phyloP scores from a whole-genome alignment of 2,888 invertebrate genomes.

The Fragum fragum region DNA sequence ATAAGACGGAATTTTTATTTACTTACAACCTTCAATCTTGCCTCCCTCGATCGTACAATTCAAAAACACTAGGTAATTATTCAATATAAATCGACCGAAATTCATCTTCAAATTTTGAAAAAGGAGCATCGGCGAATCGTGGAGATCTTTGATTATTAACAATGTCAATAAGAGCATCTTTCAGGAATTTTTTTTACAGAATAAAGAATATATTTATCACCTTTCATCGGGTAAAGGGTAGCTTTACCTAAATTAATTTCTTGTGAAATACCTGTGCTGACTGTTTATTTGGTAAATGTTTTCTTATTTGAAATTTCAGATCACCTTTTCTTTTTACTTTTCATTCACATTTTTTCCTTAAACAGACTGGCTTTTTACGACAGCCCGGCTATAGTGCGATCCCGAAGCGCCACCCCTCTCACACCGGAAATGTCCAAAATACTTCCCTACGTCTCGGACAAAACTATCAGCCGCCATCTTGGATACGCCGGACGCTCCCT shows the following conservation, averaged over 20 bases:
- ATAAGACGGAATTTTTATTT: no score
- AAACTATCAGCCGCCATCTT: constrained; percentile 83
- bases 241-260: background rate
- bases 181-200: no score
- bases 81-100: no score
- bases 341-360: constrained; percentile 17
- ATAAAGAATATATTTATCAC: no score
- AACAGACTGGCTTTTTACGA: constrained; percentile 80
- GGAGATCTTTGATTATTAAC: no score
- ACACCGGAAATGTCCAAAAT: constrained; percentile 82
- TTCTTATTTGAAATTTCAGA: background rate
- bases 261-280: background rate
- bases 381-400: constrained; percentile 76
- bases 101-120: no score
- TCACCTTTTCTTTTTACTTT: background rate
- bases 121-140: no score
- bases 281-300: background rate
- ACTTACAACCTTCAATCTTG: no score
- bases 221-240: no score
- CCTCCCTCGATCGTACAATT: no score
- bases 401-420: constrained; percentile 83
- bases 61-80: no score
- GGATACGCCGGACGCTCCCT: constrained; percentile 77
- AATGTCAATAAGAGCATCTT: no score
- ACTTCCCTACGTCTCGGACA: constrained; percentile 84